Conservation (phyloP, 1,140 invertebrate species). For the Prorops nasuta region DNA sequence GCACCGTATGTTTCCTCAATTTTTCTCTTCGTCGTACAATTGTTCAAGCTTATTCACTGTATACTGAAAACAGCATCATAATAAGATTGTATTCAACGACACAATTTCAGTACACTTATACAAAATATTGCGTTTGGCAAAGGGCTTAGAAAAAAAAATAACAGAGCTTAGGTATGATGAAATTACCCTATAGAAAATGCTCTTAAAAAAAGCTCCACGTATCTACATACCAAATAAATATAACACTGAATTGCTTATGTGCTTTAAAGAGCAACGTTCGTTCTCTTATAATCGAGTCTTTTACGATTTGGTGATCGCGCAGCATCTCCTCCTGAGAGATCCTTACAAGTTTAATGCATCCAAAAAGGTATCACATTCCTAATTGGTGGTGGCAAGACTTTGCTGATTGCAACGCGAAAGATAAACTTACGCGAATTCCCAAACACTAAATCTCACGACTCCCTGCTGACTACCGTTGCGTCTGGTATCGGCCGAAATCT, state of each 20-base stretch:
- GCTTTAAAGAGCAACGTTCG: background rate
- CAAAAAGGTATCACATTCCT: conserved; percentile 39
- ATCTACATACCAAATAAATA: background rate
- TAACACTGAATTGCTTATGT: background rate
- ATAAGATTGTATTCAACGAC: conserved; percentile 6
- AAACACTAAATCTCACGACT: conserved; percentile 49
- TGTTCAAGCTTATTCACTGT: background rate
- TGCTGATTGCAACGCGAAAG: conserved; percentile 37
- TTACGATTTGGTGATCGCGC: conserved; percentile 7
- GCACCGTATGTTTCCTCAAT: conserved; percentile 1
- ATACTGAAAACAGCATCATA: background rate
- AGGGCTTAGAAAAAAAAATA: conserved; percentile 1
- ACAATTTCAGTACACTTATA: background rate
- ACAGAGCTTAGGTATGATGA: conserved; percentile 2
- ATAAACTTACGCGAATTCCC: conserved; percentile 34
- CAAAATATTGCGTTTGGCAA: conserved; percentile 2
- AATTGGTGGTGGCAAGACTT: conserved; percentile 41
- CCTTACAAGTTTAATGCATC: conserved; percentile 32
- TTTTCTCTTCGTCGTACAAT: background rate
- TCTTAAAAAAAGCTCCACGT: background rate
- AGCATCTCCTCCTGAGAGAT: conserved; percentile 30
- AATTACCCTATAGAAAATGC: conserved; percentile 3
- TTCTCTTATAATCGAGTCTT: background rate
- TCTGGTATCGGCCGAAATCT: conserved; percentile 54
- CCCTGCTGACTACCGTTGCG: conserved; percentile 46